phyloP scores from a whole-genome alignment of 2,888 invertebrate genomes.

The Tetragonisca angustula region DNA sequence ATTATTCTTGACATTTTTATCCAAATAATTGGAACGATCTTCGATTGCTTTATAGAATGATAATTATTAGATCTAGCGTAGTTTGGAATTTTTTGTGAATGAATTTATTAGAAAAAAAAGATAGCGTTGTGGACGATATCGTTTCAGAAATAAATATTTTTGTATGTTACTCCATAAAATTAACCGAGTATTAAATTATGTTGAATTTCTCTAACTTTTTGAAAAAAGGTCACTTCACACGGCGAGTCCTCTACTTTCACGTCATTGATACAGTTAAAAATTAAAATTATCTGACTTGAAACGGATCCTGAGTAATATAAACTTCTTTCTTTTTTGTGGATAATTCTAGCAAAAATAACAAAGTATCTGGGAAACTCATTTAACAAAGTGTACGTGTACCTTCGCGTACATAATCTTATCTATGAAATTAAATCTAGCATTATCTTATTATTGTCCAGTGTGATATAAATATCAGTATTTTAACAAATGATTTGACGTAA shows the following conservation, averaged over 20 bases:
- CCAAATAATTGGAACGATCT: neutral
- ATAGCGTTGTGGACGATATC: neutral
- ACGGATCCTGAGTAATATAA: neutral
- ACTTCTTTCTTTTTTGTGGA: no score
- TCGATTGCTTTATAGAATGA: neutral
- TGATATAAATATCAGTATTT: neutral
- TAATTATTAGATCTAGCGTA: neutral
- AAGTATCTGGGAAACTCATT: neutral
- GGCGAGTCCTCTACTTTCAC: no score
- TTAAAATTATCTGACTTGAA: neutral
- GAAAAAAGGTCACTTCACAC: no score
- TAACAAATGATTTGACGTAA: neutral
- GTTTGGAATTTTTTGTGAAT: neutral
- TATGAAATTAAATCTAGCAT: neutral
- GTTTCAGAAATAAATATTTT: neutral
- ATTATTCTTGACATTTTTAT: neutral
- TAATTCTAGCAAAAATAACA: neutral
- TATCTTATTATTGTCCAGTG: slow-evolving; percentile 9
- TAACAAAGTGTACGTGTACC: neutral
- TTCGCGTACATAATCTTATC: slow-evolving; percentile 4
- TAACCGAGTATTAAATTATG: no score
- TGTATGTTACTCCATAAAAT: neutral
- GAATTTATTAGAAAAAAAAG: neutral
- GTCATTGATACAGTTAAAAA: no score
- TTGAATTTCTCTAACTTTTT: no score